phyloP scores from a whole-genome alignment of 2,888 invertebrate species.

The Lathronympha strigana region DNA sequence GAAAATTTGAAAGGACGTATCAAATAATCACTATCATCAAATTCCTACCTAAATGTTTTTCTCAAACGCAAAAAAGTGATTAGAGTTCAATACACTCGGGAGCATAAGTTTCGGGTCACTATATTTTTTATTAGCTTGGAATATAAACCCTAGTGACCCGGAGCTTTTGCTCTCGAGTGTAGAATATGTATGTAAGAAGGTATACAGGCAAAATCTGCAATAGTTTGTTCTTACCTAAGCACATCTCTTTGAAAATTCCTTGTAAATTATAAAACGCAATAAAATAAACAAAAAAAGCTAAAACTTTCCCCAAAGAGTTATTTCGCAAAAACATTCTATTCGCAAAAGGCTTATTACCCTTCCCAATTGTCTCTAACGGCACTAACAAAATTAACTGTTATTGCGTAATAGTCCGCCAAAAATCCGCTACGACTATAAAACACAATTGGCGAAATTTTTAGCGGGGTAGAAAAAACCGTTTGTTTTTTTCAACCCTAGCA shows the following conservation, averaged over 20 bases:
- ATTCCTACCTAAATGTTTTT: not conserved
- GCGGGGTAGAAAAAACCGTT: conserved; percentile 57
- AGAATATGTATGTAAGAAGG: no score
- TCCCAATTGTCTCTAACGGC: conserved; percentile 50
- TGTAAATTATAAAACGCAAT: conserved; percentile 5
- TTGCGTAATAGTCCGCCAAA: conserved; percentile 41
- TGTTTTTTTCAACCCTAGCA: conserved; percentile 71
- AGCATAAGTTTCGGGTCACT: no score
- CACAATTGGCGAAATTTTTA: conserved; percentile 52
- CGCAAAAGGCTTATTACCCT: conserved; percentile 38
- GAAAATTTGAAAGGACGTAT: not conserved
- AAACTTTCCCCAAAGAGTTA: conserved; percentile 35
- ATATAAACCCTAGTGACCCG: no score
- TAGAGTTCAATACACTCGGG: no score
- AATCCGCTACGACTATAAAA: conserved; percentile 43
- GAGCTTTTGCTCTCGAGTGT: no score
- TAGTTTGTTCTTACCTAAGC: no score
- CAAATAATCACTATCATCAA: not conserved
- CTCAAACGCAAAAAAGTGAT: not conserved
- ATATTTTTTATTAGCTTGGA: no score
- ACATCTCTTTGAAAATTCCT: not conserved
- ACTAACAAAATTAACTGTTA: conserved; percentile 45
- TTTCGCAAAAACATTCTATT: conserved; percentile 34
- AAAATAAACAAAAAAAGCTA: conserved; percentile 17
- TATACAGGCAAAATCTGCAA: no score